Base-by-base conservation (phyloP, 2,797 vertebrate species). In the Anguilla megastoma region DNA sequence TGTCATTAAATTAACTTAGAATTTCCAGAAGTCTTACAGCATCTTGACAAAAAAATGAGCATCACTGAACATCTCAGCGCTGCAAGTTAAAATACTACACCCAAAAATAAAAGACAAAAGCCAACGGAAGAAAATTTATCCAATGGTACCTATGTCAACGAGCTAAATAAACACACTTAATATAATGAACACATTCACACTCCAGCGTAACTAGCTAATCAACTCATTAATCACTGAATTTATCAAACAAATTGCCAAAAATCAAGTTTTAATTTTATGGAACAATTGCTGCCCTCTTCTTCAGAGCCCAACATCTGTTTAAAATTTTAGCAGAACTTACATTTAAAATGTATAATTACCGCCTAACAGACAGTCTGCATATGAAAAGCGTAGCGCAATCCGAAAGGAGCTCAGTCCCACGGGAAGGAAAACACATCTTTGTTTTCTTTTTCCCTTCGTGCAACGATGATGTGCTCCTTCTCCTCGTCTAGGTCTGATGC, bases 361-460 rank as follows among this genome's bases (percentile, higher is more conserved):
- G 82, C 36, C 36, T 50, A 54, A 60, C 86, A 54, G 66, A 63
- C 30, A 86, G 60, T 54, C 30, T 21, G 85, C 36, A 5, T 56
- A 0, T 60, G 9, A n/a, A 24, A 76, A 87, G 24, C 30, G 52
- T 45, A 0, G 50, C 50, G 63, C 41, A 76, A 85, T 79, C 16
- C 84, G 52, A 6, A 21, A 88, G 45, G 69, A 86, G 84, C 82
- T 58, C 58, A 10, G 3, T 88, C 84, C 24, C 63, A 12, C 41
- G 41, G 56, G 18, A 89, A 54, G 74, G 88, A 87, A 89, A 88
- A 85, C 88, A 89, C 89, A 87, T 69, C 27, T 80, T 18, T 86
- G 54, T 82, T 30, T 30, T 71, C 1, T 71, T 30, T 66, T n/a
- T 66, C 10, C n/a, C 10, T 33, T 2, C n/a, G 69, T 27, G 74